Evolutionary conservation across 2,797 vertebrate species (phyloP).

Genomic region (Pseudopleuronectes americanus): DNA sequence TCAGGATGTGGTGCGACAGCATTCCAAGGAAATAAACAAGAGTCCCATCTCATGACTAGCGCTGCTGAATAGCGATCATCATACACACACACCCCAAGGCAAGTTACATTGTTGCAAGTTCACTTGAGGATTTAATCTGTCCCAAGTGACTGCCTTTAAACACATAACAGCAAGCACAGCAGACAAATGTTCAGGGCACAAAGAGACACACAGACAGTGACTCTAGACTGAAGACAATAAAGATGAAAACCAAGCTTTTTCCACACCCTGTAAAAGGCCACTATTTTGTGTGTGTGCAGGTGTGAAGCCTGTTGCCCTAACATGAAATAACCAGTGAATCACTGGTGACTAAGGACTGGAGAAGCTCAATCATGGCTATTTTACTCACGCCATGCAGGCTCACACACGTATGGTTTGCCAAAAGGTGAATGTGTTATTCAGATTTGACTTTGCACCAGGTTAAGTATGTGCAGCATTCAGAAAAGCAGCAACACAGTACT

Average conservation of each 20-base stretch:
- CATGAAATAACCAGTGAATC: slow-evolving; percentile 77
- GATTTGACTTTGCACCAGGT: slow-evolving; percentile 24
- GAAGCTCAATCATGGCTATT: slow-evolving; percentile 53
- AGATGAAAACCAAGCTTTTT: slow-evolving; percentile 37
- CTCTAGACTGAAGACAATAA: slow-evolving; percentile 6
- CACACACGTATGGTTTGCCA: slow-evolving; percentile 44
- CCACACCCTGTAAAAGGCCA: slow-evolving; percentile 21
- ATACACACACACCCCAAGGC: neutral
- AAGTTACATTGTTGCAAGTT: neutral
- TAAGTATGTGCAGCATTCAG: slow-evolving; percentile 22
- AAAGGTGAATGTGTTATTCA: slow-evolving; percentile 22
- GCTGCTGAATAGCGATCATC: neutral
- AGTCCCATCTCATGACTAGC: neutral
- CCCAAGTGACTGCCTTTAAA: slow-evolving; percentile 11
- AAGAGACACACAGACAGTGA: slow-evolving; percentile 14
- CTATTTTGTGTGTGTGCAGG: slow-evolving; percentile 27
- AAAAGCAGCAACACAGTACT: neutral
- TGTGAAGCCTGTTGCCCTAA: slow-evolving; percentile 69
- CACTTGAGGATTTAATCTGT: neutral
- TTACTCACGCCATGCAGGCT: slow-evolving; percentile 66
- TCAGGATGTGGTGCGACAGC: slow-evolving; percentile 31
- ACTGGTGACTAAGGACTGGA: slow-evolving; percentile 74
- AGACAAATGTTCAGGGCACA: slow-evolving; percentile 3
- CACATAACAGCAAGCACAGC: neutral
- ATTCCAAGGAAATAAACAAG: slow-evolving; percentile 30